A percentile compares a stretch with the other conserved stretches of the same genome.
Evolutionary conservation across 2,888 invertebrate genomes (phyloP).

Genomic region (Archaeoteleia sp.): DNA sequence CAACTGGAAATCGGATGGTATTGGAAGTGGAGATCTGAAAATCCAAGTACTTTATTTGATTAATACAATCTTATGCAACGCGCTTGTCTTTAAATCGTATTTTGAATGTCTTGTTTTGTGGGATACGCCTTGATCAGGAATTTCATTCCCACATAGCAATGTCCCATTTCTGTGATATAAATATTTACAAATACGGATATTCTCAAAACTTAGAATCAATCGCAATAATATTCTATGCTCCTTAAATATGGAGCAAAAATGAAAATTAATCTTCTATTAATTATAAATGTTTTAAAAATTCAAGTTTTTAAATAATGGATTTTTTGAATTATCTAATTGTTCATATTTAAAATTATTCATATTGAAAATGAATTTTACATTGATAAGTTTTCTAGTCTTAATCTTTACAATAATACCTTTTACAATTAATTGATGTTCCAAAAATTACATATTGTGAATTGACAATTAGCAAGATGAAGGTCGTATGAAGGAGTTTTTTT

Average conservation of each 20-base stretch:
- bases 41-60: slow-evolving; percentile 48
- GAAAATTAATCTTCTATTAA: slow-evolving; percentile 3
- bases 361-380: too few species aligned
- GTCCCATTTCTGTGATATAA: slow-evolving; percentile 41
- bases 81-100: background rate
- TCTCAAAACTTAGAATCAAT: slow-evolving; percentile 15
- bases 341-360: too few species aligned
- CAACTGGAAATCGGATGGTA: slow-evolving; percentile 72
- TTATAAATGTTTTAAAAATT: slow-evolving; percentile 18
- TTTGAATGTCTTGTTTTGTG: slow-evolving; percentile 11
- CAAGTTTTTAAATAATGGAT: too few species aligned
- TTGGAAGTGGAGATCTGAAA: slow-evolving; percentile 62
- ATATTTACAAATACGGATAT: slow-evolving; percentile 21
- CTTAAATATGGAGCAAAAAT: slow-evolving; percentile 13
- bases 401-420: too few species aligned
- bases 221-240: slow-evolving; percentile 24
- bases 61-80: slow-evolving; percentile 29
- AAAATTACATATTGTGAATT: too few species aligned
- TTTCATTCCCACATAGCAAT: slow-evolving; percentile 23
- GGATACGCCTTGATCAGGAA: slow-evolving; percentile 13
- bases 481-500: background rate
- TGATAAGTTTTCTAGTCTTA: too few species aligned
- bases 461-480: too few species aligned
- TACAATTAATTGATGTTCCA: too few species aligned
- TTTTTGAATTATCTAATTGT: too few species aligned